A percentile compares a stretch with the other conserved stretches of the same genome.
phyloP scores from a whole-genome alignment of 2,113 vertebrate genomes.

The Brienomyrus brachyistius region DNA sequence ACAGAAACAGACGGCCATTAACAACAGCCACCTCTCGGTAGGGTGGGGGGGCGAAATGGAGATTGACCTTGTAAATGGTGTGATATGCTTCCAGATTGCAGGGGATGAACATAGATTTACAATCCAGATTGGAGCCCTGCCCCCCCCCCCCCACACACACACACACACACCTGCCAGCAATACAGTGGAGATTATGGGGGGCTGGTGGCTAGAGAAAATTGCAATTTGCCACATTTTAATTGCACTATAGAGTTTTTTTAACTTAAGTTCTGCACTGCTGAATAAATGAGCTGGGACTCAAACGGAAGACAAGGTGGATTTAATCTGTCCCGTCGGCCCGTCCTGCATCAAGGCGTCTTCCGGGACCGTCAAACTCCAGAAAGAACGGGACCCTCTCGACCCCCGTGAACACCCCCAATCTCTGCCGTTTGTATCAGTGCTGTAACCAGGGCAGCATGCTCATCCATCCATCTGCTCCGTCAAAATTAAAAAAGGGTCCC shows the following conservation, averaged over 20 bases:
- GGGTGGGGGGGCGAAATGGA: background rate
- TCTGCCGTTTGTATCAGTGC: background rate
- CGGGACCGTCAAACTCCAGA: background rate
- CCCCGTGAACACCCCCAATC: background rate
- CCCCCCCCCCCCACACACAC: background rate
- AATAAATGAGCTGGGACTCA: background rate
- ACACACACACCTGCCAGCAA: background rate
- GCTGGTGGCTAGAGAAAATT: background rate
- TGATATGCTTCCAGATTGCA: conserved; percentile 12
- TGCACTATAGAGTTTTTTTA: background rate
- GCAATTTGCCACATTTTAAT: background rate
- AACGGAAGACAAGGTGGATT: background rate
- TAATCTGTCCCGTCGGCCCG: background rate
- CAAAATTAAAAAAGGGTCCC: background rate
- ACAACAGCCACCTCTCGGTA: background rate
- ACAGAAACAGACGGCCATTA: background rate
- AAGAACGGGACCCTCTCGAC: background rate
- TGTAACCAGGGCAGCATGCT: background rate
- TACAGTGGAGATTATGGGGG: background rate
- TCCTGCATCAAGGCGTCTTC: background rate
- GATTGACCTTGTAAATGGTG: conserved; percentile 8
- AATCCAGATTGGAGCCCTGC: background rate
- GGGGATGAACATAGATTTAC: conserved; percentile 15
- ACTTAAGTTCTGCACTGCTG: background rate
- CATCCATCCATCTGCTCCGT: background rate